Evolutionary conservation across 2,113 vertebrate species (phyloP), one percentile per base, ranked within the genome.

Genomic region (Nannobrachium achirus): DNA sequence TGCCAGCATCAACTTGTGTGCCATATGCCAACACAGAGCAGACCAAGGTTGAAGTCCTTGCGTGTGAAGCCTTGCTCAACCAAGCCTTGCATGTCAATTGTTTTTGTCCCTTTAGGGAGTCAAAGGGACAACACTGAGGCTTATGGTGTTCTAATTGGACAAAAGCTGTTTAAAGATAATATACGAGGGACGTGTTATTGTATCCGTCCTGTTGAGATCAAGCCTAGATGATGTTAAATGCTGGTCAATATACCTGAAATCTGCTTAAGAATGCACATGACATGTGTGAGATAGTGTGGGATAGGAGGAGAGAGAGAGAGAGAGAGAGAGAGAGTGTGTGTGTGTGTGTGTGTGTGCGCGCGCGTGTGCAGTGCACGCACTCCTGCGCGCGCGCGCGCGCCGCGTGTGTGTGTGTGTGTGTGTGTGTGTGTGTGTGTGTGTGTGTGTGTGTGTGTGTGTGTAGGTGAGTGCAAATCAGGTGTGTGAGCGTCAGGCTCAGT

Each of bases 41-140:
- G 71, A 66, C 70, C 1, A 11, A 69, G 80, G 75, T 64, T 81
- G 79, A 84, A 72, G 79, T 78, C 73, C 71, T 73, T 40, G 1
- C 8, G 50, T 0, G 14, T 52, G 15, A 66, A 63, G 49, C 50
- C 66, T 75, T 81, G 59, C 72, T 80, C 75, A 86, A 81, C 67
- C n/a, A n/a, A 73, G 41, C 25, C 42, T 40, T 60, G 58, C 13
- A 11, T 60, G 13, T 67, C 38, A n/a, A n/a, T 55, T 14, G 41
- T 41, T 69, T 73, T 66, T 8, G 14, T 15, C n/a, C 59, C 15
- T 11, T 38, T 56, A 3, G 2, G 40, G 0, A 42, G 64, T 53
- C 59, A 58, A 4, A 3, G 8, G 41, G 69, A 14, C 15, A 46
- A 18, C 10, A 44, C 16, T 14, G 16, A 18, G 39, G 33, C 9